Evolutionary conservation across 2,113 vertebrate species (phyloP).

Genomic region (Sinocyclocheilus rhinocerous): DNA sequence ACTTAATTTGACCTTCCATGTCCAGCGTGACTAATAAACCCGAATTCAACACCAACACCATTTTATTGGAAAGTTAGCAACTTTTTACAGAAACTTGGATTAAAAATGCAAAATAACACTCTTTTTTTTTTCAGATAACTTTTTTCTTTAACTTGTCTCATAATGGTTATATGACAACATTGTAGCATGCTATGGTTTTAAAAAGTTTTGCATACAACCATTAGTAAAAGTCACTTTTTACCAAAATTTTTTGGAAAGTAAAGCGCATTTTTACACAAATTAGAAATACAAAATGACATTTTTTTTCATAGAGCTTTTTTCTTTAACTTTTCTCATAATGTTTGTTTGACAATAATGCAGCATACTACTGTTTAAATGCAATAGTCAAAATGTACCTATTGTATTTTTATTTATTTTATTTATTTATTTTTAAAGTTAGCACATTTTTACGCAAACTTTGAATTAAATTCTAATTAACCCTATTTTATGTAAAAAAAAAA

Average conservation of each 20-base stretch:
- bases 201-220: neutral
- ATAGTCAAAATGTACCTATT: neutral
- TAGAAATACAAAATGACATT: no score
- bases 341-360: neutral
- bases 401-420: no score
- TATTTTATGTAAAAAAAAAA: no score
- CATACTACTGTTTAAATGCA: neutral
- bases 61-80: neutral
- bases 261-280: neutral
- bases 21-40: neutral
- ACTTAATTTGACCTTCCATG: neutral
- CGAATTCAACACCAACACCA: neutral
- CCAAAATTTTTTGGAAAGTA: neutral
- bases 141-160: no score
- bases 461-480: no score
- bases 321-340: neutral
- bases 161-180: no score
- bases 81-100: neutral
- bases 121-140: neutral
- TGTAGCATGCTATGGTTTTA: neutral
- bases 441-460: no score
- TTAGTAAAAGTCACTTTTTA: neutral
- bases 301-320: no score
- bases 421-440: no score
- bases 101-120: neutral